These are phyloP conservation scores for Protobothrops flavoviridis DNA, from an alignment of 2,113 vertebrate species.

Conservation along the genomic window DNA sequence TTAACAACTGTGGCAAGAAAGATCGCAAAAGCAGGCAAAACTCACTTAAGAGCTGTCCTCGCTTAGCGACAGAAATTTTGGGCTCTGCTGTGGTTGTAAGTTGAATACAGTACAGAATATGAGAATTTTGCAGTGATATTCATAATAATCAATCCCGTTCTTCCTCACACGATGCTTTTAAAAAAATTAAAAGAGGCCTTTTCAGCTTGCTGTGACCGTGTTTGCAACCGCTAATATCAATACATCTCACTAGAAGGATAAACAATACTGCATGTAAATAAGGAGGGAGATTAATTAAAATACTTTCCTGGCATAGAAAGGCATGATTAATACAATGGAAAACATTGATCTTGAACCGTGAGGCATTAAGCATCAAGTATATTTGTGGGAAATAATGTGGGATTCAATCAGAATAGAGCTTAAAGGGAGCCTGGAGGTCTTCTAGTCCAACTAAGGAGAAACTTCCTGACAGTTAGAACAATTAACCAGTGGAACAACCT, in stretches of 20 bases:
- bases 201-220: not conserved
- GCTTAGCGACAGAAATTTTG: not conserved
- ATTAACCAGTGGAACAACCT: no score
- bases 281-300: not conserved
- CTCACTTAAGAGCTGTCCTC: not conserved
- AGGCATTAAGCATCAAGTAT: not conserved
- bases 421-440: not conserved
- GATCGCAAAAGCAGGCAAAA: not conserved
- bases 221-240: not conserved
- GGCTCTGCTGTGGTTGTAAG: not conserved
- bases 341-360: not conserved
- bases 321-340: not conserved
- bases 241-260: not conserved
- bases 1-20: not conserved
- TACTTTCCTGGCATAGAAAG: not conserved
- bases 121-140: not conserved
- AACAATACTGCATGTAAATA: not conserved
- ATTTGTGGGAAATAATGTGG: not conserved
- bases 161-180: not conserved
- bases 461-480: no score
- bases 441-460: not conserved
- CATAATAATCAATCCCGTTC: not conserved
- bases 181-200: not conserved
- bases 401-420: not conserved
- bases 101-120: not conserved